Base-by-base conservation (phyloP, 2,888 invertebrate genomes). In the Brachyptera putata region DNA sequence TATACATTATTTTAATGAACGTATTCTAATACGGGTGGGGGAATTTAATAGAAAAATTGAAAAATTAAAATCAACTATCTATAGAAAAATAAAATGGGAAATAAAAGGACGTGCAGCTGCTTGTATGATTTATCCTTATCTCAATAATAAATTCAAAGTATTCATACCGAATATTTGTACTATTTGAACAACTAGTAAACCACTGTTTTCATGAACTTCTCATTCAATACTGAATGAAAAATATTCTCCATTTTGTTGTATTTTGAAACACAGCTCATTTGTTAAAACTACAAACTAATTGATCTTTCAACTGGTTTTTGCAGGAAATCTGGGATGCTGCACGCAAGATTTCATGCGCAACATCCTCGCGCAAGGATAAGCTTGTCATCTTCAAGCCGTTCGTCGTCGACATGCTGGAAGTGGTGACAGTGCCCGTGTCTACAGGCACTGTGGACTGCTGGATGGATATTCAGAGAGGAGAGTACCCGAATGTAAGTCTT, bases 401-500 rank as follows among this genome's bases (percentile, higher is more conserved):
- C 67, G 82, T 84, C 71, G 86, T 76, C 11, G 85, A 85, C 65
- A 85, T 85, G 84, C 72, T 86, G 22, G 85, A 85, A 67, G 83
- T 85, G 0, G 80, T 86, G 1, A 82, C 84, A 0, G 84, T 86
- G 0, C 81, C 84, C 21, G 69, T 73, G 22, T 78, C 81, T 0
- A 81, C 79, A 13, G 84, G 85, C 2, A 81, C 83, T 1, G 80
- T 87, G 0, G 84, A 87, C 67, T 86, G 86, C 73, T 88, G 87
- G 86, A 87, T 88, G 87, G 87, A 87, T 66, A 85, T 87, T 62
- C 85, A 85, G 67, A 79, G 79, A 66, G 87, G 87, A 69, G 77
- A 79, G 65, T 87, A 83, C 71, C 88, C 88, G 24, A 83, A 84
- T 67, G 84, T 85, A 70, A 77, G 76, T 71, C 30, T 22, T n/a